phyloP scores from a whole-genome alignment of 2,113 vertebrate species.

The Larimichthys polyactis region DNA sequence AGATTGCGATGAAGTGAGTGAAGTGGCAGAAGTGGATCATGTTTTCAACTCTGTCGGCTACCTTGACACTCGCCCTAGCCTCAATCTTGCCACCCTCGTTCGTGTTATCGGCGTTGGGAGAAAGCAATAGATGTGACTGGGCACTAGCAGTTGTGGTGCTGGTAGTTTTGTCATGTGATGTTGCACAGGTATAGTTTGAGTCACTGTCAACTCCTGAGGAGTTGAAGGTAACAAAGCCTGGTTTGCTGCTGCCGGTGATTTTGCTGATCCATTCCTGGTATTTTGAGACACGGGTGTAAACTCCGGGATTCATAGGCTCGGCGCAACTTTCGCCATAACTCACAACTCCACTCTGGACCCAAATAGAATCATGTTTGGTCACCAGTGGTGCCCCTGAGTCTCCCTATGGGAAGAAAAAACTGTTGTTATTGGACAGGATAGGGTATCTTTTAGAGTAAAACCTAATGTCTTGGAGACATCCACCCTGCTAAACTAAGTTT shows the following conservation, averaged over 20 bases:
- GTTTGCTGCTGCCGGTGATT: not conserved
- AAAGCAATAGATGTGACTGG: not conserved
- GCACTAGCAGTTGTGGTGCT: not conserved
- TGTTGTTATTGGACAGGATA: not conserved
- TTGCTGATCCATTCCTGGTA: conserved; percentile 86
- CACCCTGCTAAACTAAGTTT: no score
- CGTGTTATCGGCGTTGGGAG: no score
- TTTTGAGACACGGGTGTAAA: conserved; percentile 85
- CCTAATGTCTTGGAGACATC: no score
- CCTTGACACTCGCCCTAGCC: not conserved
- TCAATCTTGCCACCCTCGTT: not conserved
- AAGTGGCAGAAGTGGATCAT: conserved; percentile 27
- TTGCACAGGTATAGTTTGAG: not conserved
- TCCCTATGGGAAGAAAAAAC: conserved; percentile 45
- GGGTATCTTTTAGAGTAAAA: no score
- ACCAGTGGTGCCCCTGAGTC: conserved; percentile 80
- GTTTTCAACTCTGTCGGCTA: not conserved
- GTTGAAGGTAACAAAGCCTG: conserved; percentile 39
- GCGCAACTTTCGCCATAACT: conserved; percentile 88
- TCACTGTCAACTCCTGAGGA: not conserved
- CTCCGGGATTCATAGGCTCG: conserved; percentile 84
- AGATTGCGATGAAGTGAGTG: conserved; percentile 6
- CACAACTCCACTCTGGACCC: conserved; percentile 88
- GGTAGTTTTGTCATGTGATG: not conserved
- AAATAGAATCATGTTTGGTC: conserved; percentile 69